Evolutionary conservation across 2,113 vertebrate species (phyloP).

Genomic region (Oreotragus oreotragus): DNA sequence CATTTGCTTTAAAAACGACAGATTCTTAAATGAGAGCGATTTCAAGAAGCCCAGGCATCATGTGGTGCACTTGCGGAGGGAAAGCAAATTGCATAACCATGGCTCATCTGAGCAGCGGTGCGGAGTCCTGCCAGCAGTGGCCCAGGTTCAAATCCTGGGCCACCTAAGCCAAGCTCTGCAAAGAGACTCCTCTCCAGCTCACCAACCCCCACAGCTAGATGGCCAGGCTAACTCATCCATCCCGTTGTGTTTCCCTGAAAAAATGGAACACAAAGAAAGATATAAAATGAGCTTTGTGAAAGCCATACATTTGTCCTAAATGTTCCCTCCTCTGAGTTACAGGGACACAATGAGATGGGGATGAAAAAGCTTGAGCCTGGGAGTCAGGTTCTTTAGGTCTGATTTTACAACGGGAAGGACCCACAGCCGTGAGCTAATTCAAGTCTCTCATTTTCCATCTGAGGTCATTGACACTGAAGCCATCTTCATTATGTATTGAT

Average conservation of each 20-base stretch:
- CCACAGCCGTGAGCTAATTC: neutral
- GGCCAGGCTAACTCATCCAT: neutral
- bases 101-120: neutral
- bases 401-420: neutral
- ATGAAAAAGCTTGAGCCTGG: neutral
- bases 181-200: neutral
- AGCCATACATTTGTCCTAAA: neutral
- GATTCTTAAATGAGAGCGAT: conserved; percentile 39
- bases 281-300: neutral
- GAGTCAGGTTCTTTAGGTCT: neutral
- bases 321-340: neutral
- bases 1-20: conserved; percentile 25
- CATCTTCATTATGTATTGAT: neutral
- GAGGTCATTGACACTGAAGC: neutral
- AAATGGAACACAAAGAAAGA: neutral
- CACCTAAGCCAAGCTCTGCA: neutral
- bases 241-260: neutral
- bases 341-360: neutral
- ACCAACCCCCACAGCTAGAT: neutral
- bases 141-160: conserved; percentile 46
- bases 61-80: neutral
- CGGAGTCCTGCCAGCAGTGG: neutral
- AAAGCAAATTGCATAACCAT: neutral
- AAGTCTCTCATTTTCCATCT: neutral
- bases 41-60: conserved; percentile 8